Evolutionary conservation across 1,140 invertebrate species (phyloP), one percentile per base, ranked within the genome.

Genomic region (Aphis craccivora): DNA sequence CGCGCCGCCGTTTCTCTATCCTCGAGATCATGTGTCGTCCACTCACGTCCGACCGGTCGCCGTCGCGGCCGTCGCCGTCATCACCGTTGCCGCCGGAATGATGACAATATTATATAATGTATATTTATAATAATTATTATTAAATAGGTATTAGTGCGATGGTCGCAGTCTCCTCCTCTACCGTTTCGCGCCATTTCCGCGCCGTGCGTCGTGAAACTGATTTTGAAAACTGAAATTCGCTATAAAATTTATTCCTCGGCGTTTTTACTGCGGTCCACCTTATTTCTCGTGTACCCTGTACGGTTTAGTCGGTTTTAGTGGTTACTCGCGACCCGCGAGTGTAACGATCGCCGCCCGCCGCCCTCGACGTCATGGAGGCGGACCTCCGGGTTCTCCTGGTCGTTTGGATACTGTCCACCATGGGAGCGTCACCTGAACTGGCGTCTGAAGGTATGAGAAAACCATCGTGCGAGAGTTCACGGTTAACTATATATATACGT

Each of bases 351-450:
- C 2, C 60, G 90, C 25, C 7, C 8, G 6, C 25, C 18, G 60
- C 4, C n/a, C 18, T n/a, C 67, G 9, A 22, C 48, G 51, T 25
- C 91, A 93, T 93, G 91, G 91, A 93, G 91, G 91, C 91, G 22
- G 91, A 93, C n/a, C 91, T 93, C 48, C 91, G 91, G 48, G 25
- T 93, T 40, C 48, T 93, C 1, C 25, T 93, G 37, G 91, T 93
- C 91, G 51, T 93, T 35, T 93, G 91, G 91, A 93, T 93, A 86
- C 35, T 93, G 91, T 93, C 91, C 91, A 93, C 91, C 81, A 93
- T 93, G 91, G 91, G 91, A 86, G 91, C 91, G n/a, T 93, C 91
- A 37, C 91, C 91, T 5, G 91, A 93, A 93, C 76, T 93, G 14
- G 91, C 91, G n/a, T 93, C 91, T 43, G 91, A 93, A 93, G 91